Evolutionary conservation across 2,888 invertebrate species (phyloP).

Genomic region (Flexamia atlantica): DNA sequence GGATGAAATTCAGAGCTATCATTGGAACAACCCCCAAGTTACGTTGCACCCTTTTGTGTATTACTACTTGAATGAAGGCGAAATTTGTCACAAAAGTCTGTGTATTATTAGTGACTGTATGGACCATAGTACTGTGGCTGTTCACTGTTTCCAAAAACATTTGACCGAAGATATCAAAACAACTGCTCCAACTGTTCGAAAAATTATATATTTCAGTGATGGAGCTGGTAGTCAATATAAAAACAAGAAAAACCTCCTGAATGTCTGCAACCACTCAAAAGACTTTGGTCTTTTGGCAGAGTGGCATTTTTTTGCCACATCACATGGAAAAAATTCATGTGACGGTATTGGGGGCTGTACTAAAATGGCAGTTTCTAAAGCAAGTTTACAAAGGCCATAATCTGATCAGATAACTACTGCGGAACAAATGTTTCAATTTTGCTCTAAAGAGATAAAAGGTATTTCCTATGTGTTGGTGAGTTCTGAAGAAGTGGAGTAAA

Average conservation of each 20-base stretch:
- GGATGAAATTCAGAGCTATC: constrained; percentile 56
- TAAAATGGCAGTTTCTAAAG: constrained; percentile 39
- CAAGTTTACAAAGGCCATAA: constrained; percentile 19
- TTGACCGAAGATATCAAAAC: constrained; percentile 42
- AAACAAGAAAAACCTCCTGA: constrained; percentile 57
- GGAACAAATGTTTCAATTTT: constrained; percentile 50
- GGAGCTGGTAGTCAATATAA: constrained; percentile 51
- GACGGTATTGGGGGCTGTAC: constrained; percentile 47
- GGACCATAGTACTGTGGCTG: constrained; percentile 49
- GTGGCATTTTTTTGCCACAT: constrained; percentile 59
- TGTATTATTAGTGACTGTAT: constrained; percentile 11
- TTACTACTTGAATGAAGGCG: constrained; percentile 13
- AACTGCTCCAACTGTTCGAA: constrained; percentile 44
- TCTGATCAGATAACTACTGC: constrained; percentile 13
- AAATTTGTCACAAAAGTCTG: not conserved
- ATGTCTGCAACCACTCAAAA: constrained; percentile 47
- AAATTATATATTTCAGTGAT: constrained; percentile 38
- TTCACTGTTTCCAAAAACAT: constrained; percentile 56
- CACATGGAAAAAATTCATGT: constrained; percentile 46
- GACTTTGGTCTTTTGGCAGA: constrained; percentile 39
- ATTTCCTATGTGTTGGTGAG: not conserved
- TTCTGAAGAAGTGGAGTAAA: not conserved
- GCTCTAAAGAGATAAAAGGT: constrained; percentile 37
- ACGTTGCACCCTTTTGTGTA: constrained; percentile 57
- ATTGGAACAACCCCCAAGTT: constrained; percentile 50